These are phyloP conservation scores for Gorsachius goisagi DNA, from an alignment of 2,113 vertebrate genomes.

Conservation along the genomic window DNA sequence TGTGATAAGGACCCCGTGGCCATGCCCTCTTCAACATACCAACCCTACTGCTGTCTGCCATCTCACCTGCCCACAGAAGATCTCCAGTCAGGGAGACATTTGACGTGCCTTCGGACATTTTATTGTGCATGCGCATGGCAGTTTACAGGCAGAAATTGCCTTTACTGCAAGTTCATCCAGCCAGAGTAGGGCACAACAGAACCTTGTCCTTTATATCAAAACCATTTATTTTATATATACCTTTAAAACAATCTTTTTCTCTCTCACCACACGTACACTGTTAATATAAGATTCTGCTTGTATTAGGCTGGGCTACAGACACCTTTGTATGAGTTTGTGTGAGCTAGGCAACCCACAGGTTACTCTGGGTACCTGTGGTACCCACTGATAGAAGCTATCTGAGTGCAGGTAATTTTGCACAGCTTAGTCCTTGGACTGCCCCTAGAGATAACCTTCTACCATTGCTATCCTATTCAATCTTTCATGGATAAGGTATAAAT, in stretches of 20 bases:
- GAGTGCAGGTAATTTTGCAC: background rate
- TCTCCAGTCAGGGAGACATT: background rate
- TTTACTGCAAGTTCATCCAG: background rate
- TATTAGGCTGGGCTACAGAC: background rate
- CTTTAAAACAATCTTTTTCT: background rate
- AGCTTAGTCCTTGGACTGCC: background rate
- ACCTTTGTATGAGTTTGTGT: background rate
- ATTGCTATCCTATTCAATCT: background rate
- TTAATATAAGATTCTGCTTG: background rate
- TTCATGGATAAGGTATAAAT: background rate
- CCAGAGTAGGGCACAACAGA: background rate
- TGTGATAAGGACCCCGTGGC: background rate
- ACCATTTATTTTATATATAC: background rate
- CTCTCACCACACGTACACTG: background rate
- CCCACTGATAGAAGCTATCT: background rate
- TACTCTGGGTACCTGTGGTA: background rate
- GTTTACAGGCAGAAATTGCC: background rate
- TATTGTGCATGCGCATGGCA: background rate
- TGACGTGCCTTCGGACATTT: background rate
- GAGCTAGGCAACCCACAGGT: background rate
- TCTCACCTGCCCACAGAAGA: background rate
- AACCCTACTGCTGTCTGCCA: background rate
- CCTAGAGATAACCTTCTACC: background rate
- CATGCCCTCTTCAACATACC: background rate
- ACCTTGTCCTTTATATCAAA: background rate